Base-by-base conservation (phyloP, 2,888 invertebrate genomes). In the Cantharis flavilabris region DNA sequence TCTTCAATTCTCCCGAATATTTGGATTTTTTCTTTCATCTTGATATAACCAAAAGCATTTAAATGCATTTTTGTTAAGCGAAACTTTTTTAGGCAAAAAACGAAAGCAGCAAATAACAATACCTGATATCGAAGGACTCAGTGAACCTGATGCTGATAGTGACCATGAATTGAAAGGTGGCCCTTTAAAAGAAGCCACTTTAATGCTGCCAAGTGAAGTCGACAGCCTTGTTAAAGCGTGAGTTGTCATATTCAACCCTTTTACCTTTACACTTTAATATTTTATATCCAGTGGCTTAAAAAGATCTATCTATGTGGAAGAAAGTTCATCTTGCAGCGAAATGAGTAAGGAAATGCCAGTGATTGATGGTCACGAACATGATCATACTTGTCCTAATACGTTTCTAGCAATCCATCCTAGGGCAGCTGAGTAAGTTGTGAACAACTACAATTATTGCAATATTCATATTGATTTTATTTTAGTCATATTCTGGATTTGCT, bases 401-500 rank as follows among this genome's bases (percentile, higher is more conserved):
- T 88, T 87, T 82, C 82, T 88, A n/a, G 81, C 88, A 5, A 83
- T 87, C 33, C 86, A 87, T 80, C 83, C 87, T 9, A 81, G 86
- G 69, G 78, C 81, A 71, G 81, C 85, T 18, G 85, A 86, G 87
- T 88, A 85, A 77, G 85, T 84, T 70, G 81, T 3, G 10, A 65
- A 49, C 33, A 75, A 10, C 23, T 69, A 64, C 23, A 76, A 49
- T 33, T 70, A 14, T n/a, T 71, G 1, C 26, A n/a, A n/a, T 30
- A 30, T 30, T 69, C 16, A 62, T 76, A 16, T 49, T 72, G 13
- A 71, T 76, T 76, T 18, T 63, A 72, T 83, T 86, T 74, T 80
- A 92, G 92, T 82, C 91, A 92, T 78, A 88, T 93, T 81, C 91
- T 93, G 89, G 93, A 94, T 83, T 91, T 94, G 75, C 88, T 91